These are phyloP conservation scores for Pluvianellus socialis DNA, from an alignment of 2,113 vertebrate species.

Conservation along the genomic window DNA sequence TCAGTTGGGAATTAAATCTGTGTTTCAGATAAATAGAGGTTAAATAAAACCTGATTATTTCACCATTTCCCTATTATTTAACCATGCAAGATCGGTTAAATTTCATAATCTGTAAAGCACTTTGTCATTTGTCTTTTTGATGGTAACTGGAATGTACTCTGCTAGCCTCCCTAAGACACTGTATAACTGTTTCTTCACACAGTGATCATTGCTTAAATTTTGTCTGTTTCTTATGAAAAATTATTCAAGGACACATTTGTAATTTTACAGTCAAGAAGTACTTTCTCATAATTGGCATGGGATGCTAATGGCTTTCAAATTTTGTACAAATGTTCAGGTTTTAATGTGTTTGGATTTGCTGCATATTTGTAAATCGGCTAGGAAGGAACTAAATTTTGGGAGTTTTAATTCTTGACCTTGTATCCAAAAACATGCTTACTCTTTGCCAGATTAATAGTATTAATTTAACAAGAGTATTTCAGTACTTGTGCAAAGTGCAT, in stretches of 20 bases:
- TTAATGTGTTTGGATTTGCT: conserved; percentile 44
- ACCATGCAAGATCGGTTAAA: conserved; percentile 1
- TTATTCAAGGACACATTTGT: not conserved
- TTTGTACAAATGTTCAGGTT: conserved; percentile 40
- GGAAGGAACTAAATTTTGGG: not conserved
- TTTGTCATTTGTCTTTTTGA: conserved; percentile 44
- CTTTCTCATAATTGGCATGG: conserved; percentile 33
- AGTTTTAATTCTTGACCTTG: conserved; percentile 21
- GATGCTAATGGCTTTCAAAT: conserved; percentile 43
- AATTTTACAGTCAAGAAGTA: conserved; percentile 33
- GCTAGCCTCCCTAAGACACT: conserved; percentile 40
- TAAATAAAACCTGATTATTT: not conserved
- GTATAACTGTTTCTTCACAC: not conserved
- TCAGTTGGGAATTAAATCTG: not conserved
- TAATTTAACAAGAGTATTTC: not conserved
- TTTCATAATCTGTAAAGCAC: conserved; percentile 40
- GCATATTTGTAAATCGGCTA: conserved; percentile 51
- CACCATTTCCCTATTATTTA: not conserved
- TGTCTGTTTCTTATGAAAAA: not conserved
- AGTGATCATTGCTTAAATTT: not conserved
- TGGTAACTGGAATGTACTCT: conserved; percentile 57
- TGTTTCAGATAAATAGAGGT: not conserved
- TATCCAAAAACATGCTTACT: conserved; percentile 51
- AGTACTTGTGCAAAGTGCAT: conserved; percentile 38
- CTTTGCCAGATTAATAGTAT: not conserved